phyloP scores from a whole-genome alignment of 2,888 invertebrate genomes.

The Drosophila meridionalis region DNA sequence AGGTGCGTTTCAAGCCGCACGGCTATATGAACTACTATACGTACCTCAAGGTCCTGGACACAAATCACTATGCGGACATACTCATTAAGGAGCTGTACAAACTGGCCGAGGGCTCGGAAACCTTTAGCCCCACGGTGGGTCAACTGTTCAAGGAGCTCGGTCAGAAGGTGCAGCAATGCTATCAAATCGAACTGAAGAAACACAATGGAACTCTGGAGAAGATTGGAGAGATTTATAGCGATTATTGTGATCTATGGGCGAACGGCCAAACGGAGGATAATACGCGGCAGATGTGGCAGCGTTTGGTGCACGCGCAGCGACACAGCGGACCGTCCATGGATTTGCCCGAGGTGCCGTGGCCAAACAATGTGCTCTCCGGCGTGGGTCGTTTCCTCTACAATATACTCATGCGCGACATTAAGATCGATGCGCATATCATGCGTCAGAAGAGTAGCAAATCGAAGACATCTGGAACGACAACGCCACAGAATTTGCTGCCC shows the following conservation, averaged over 20 bases:
- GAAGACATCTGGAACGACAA: constrained; percentile 59
- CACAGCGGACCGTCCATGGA: constrained; percentile 87
- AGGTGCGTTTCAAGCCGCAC: constrained; percentile 86
- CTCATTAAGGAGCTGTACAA: constrained; percentile 89
- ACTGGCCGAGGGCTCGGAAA: constrained; percentile 91
- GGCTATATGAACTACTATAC: constrained; percentile 89
- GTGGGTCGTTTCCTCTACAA: constrained; percentile 95
- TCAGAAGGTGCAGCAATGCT: constrained; percentile 88
- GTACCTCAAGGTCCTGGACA: constrained; percentile 89
- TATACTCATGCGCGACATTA: constrained; percentile 93
- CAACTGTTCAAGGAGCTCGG: constrained; percentile 89
- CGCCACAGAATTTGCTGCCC: constrained; percentile 88
- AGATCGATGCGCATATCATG: constrained; percentile 91
- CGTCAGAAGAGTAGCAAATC: constrained; percentile 84
- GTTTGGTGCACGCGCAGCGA: constrained; percentile 86
- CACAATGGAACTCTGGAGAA: constrained; percentile 89
- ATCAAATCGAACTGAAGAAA: constrained; percentile 88
- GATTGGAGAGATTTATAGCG: constrained; percentile 87
- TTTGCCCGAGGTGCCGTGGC: constrained; percentile 88
- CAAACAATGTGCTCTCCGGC: constrained; percentile 87
- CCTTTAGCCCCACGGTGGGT: constrained; percentile 90
- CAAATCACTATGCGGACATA: constrained; percentile 87
- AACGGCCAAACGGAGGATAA: constrained; percentile 86
- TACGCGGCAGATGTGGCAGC: constrained; percentile 91
- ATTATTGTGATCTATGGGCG: constrained; percentile 89